Conservation (phyloP, 2,113 vertebrate genomes). For the Opisthocomus hoazin region DNA sequence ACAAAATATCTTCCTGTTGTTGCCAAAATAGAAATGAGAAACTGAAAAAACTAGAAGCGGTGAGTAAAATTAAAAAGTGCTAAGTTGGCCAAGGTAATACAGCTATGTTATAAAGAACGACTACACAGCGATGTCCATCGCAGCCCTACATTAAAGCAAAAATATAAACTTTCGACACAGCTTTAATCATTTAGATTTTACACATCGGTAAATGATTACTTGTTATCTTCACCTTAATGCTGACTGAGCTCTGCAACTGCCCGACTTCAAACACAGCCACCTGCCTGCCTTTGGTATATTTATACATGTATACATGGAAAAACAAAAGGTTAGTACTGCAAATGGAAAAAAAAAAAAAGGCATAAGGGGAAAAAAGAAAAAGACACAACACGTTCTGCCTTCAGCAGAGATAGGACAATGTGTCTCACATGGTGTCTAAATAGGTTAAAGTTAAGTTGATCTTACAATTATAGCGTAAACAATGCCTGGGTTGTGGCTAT, state of each 20-base stretch:
- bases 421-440: slow-evolving; percentile 62
- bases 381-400: slow-evolving; percentile 52
- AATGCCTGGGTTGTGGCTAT: slow-evolving; percentile 71
- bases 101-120: background rate
- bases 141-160: background rate
- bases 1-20: background rate
- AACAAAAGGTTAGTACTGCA: slow-evolving; percentile 20
- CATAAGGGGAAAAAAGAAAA: background rate
- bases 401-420: slow-evolving; percentile 50
- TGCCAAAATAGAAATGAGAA: background rate
- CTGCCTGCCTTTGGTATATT: slow-evolving; percentile 74
- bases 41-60: background rate
- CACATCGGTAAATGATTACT: background rate
- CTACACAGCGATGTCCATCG: background rate
- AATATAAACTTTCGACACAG: background rate
- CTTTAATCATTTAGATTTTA: slow-evolving; percentile 12
- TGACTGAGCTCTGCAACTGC: slow-evolving; percentile 32
- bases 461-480: slow-evolving; percentile 76
- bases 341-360: background rate
- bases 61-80: background rate
- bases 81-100: background rate
- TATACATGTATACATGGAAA: background rate
- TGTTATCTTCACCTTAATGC: background rate
- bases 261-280: slow-evolving; percentile 33
- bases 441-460: slow-evolving; percentile 63